phyloP scores from a whole-genome alignment of 2,113 vertebrate genomes.

The Cinclus cinclus region DNA sequence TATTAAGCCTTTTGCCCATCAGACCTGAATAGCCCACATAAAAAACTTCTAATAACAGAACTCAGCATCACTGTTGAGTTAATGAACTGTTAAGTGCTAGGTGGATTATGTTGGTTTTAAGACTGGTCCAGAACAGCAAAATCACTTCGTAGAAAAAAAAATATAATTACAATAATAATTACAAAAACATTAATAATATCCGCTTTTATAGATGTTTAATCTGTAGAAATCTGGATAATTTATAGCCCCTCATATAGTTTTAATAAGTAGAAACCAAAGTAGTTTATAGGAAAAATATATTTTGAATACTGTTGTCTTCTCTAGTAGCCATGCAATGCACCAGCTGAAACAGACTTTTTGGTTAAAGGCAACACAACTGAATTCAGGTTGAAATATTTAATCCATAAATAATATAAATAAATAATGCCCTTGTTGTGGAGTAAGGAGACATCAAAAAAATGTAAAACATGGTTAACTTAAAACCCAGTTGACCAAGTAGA shows the following conservation, averaged over 20 bases:
- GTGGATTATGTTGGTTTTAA: background rate
- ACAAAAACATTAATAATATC: background rate
- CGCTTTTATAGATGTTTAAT: background rate
- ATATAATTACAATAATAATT: background rate
- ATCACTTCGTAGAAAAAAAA: background rate
- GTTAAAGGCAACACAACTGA: background rate
- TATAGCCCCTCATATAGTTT: background rate
- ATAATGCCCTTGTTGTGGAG: background rate
- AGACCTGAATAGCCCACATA: background rate
- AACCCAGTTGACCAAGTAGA: background rate
- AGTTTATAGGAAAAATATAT: background rate
- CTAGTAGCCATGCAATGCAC: background rate
- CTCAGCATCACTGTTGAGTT: background rate
- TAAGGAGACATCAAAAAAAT: background rate
- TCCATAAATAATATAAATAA: background rate
- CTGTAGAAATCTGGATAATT: background rate
- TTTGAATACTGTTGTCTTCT: background rate
- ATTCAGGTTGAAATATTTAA: conserved; percentile 6
- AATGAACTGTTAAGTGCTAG: background rate
- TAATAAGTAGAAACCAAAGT: background rate
- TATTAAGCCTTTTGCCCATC: background rate
- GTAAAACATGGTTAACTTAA: background rate
- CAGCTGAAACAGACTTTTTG: background rate
- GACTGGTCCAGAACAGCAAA: background rate
- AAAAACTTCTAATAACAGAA: background rate